A percentile compares a stretch with the other conserved stretches of the same genome.
Conservation (phyloP, 2,797 vertebrate species). For the Syngnathus rostellatus region DNA sequence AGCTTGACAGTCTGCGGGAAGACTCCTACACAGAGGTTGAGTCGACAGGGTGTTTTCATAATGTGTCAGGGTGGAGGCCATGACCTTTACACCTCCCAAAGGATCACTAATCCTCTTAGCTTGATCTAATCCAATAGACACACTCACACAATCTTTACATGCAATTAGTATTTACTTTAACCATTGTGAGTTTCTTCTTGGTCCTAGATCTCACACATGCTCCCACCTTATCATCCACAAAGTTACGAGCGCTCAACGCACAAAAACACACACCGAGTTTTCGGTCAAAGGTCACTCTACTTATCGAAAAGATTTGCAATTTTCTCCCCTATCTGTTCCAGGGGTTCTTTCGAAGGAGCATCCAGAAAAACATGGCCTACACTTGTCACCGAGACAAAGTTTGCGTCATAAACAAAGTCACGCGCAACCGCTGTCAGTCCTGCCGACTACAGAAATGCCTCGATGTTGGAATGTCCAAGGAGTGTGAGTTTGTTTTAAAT, state of each 20-base stretch:
- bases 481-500: conserved; percentile 74
- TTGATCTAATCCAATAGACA: conserved; percentile 35
- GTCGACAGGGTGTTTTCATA: conserved; percentile 19
- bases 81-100: conserved; percentile 35
- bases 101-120: conserved; percentile 48
- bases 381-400: conserved; percentile 95
- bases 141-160: conserved; percentile 10
- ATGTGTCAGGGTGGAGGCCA: conserved; percentile 24
- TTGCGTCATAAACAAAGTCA: conserved; percentile 97
- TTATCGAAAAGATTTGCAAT: neutral
- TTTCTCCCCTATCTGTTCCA: conserved; percentile 40
- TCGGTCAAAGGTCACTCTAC: neutral
- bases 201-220: neutral
- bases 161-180: conserved; percentile 10
- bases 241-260: neutral
- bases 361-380: conserved; percentile 98
- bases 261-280: neutral
- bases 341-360: conserved; percentile 96
- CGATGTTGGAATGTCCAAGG: conserved; percentile 96
- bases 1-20: conserved; percentile 8
- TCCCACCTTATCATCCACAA: neutral
- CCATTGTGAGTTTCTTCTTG: neutral
- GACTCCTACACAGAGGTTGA: conserved; percentile 10
- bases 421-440: conserved; percentile 95
- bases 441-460: conserved; percentile 97